phyloP scores from a whole-genome alignment of 2,888 invertebrate species.

The Athalia rosae region DNA sequence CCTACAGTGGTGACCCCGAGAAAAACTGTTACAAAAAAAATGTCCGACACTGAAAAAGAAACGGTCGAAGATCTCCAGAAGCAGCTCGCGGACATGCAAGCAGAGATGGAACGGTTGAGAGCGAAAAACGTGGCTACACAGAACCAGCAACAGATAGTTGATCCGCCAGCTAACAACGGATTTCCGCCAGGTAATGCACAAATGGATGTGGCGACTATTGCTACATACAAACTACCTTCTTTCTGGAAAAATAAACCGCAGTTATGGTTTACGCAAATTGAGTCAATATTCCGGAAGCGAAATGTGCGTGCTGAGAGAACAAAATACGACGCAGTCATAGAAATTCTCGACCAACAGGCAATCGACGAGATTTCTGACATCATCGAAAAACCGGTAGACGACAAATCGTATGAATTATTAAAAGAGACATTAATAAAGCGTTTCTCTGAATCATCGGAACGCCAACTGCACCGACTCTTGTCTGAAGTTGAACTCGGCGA shows the following conservation, averaged over 20 bases:
- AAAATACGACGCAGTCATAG: conserved; percentile 12
- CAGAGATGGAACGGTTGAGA: conserved; percentile 8
- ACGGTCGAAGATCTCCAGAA: conserved; percentile 9
- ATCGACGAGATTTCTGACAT: conserved; percentile 4
- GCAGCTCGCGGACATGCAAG: conserved; percentile 10
- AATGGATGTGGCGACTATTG: background rate
- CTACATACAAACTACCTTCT: conserved; percentile 6
- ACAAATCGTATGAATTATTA: conserved; percentile 42
- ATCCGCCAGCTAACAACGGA: background rate
- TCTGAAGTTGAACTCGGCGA: conserved; percentile 46
- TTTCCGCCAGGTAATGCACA: background rate
- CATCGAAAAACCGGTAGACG: conserved; percentile 29
- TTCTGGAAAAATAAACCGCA: conserved; percentile 15
- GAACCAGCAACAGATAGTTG: background rate
- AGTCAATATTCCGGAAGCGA: conserved; percentile 12
- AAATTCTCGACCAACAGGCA: conserved; percentile 13
- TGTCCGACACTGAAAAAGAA: background rate
- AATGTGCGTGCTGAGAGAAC: background rate
- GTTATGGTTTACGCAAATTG: conserved; percentile 14
- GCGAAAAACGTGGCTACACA: background rate
- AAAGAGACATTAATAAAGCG: conserved; percentile 42
- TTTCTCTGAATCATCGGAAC: conserved; percentile 43
- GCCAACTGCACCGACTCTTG: conserved; percentile 39
- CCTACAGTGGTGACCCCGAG: conserved; percentile 17
- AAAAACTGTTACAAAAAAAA: background rate